Base-by-base conservation (phyloP, 2,797 vertebrate genomes). In the Gadopsis marmoratus region DNA sequence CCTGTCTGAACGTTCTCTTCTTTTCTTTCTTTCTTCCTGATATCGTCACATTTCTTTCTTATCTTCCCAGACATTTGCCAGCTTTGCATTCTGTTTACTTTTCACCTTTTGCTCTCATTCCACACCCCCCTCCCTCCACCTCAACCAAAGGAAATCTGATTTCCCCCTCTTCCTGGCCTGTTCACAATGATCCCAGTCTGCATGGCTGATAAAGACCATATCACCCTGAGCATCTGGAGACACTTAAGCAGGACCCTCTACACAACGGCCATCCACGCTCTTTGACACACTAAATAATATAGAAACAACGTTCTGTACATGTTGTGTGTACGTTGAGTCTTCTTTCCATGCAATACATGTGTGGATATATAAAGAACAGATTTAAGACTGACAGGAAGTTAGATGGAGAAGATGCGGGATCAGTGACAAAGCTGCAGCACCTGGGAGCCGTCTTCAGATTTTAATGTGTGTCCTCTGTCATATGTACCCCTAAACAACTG, bases 211-310 rank as follows among this genome's bases (percentile, higher is more conserved):
- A 90, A 90, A 93, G 76, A 88, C 87, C 90, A 84, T 92, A 91
- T 94, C 89, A 37, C 75, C 84, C 71, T 48, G 53, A 79, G 86
- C 92, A 95, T 94, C 93, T 94, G 91, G 93, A 93, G 87, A 80
- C 79, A 75, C 81, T 94, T 92, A 74, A 69, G 65, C 75, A 53
- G 31, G 68, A 75, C 86, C 79, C 81, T 85, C 84, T 78, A 85
- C 80, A 84, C 53, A 68, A 68, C 54, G 54, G 79, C 73, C 86
- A 68, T 81, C 83, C 82, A 87, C 56, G 54, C 81, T 86, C 72
- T 65, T 78, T 75, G 60, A 80, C 78, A 73, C 72, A 67, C 26
- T 60, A 51, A 33, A 47, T 56, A 21, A 69, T 63, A 56, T 31
- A 51, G 85, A 79, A 78, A 83, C 39, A 59, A 59, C 26, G 26